phyloP scores from a whole-genome alignment of 2,888 invertebrate genomes.

The Cataglyphis rosenhaueri region DNA sequence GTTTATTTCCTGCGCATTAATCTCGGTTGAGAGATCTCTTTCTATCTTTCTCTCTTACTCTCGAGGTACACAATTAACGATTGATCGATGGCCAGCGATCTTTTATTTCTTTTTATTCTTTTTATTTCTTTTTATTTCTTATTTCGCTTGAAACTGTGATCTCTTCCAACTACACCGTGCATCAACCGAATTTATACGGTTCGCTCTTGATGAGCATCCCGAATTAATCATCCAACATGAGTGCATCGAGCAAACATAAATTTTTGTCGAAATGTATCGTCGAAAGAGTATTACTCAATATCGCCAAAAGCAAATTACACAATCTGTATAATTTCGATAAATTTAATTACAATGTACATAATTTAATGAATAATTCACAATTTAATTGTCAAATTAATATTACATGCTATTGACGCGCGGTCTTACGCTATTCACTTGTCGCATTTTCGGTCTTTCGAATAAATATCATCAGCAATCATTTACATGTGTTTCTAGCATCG shows the following conservation, averaged over 20 bases:
- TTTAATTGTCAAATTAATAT: constrained; percentile 41
- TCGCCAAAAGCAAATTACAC: constrained; percentile 11
- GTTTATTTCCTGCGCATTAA: constrained; percentile 50
- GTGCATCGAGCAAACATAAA: constrained; percentile 3
- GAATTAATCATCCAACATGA: constrained; percentile 35
- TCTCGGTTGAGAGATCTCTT: constrained; percentile 32
- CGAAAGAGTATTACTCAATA: constrained; percentile 20
- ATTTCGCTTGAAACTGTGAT: constrained; percentile 33
- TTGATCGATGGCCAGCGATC: constrained; percentile 38
- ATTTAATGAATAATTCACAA: constrained; percentile 28
- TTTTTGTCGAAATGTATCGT: constrained; percentile 13
- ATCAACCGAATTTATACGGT: constrained; percentile 44
- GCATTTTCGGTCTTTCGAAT: constrained; percentile 17
- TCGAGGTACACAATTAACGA: constrained; percentile 48
- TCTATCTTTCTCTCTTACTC: constrained; percentile 12
- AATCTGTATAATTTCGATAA: constrained; percentile 18
- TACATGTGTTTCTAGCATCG: not conserved
- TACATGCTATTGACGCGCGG: constrained; percentile 9
- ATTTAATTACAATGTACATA: constrained; percentile 38
- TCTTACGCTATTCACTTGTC: constrained; percentile 15
- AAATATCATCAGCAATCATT: constrained; percentile 1
- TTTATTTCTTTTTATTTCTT: too few relatives aligned
- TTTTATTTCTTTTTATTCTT: constrained; percentile 20
- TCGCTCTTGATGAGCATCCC: constrained; percentile 27
- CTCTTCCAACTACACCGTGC: constrained; percentile 5